Evolutionary conservation across 1,140 invertebrate species (phyloP).

Genomic region (Zaprionus tsacasi): DNA sequence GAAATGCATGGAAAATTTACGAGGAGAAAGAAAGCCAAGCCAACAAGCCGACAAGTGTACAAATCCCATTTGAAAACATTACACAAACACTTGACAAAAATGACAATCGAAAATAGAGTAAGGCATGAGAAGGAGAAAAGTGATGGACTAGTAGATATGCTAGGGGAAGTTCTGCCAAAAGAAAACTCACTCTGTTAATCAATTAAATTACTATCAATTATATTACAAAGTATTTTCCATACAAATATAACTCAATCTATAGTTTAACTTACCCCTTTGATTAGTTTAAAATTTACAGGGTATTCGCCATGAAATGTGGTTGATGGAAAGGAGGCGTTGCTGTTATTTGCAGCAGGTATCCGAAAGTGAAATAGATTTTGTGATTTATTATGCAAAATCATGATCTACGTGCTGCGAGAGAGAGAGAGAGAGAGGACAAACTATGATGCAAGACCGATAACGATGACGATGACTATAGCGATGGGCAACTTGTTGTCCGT

Average conservation of each 20-base stretch:
- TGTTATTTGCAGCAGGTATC: constrained; percentile 12
- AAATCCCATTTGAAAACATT: constrained; percentile 17
- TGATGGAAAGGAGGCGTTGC: constrained; percentile 8
- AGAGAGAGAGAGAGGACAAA: neutral
- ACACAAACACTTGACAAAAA: constrained; percentile 13
- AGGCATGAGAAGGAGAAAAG: neutral
- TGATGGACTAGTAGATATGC: neutral
- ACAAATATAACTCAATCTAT: no score
- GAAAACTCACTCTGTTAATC: no score
- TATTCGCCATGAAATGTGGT: constrained; percentile 9
- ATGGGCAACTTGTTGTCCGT: constrained; percentile 7
- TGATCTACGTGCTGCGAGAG: neutral
- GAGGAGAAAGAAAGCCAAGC: constrained; percentile 22
- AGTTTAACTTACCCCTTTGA: no score
- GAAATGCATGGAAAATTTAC: constrained; percentile 34
- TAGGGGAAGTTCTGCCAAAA: neutral
- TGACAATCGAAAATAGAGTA: neutral
- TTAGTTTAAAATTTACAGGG: constrained; percentile 7
- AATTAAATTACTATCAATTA: neutral
- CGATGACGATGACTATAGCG: constrained; percentile 8
- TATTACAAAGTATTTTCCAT: neutral
- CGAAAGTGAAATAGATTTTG: constrained; percentile 30
- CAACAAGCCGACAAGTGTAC: constrained; percentile 26
- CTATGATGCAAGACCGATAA: constrained; percentile 30
- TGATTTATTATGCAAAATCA: constrained; percentile 42